Evolutionary conservation across 2,888 invertebrate species (phyloP).

Genomic region (Pedicia rivosa): DNA sequence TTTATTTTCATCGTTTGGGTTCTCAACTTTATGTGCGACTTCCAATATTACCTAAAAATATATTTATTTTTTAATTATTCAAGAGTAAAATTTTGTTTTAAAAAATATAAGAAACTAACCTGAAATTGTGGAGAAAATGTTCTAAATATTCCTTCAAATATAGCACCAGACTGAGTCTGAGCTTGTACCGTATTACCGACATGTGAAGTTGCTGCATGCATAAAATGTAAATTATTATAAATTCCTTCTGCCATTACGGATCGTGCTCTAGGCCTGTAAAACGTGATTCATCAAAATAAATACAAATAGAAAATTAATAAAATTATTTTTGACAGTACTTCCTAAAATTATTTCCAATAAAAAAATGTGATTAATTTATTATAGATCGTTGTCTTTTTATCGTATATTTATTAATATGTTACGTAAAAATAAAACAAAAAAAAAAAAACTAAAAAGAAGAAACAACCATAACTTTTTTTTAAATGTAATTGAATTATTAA

Average conservation of each 20-base stretch:
- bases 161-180: slow-evolving; percentile 64
- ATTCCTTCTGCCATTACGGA: slow-evolving; percentile 65
- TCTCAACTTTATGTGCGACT: slow-evolving; percentile 51
- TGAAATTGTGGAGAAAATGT: slow-evolving; percentile 83
- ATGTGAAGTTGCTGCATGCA: slow-evolving; percentile 75
- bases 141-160: slow-evolving; percentile 80
- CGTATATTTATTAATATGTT: too few relatives aligned
- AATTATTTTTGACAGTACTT: too few relatives aligned
- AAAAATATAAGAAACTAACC: slow-evolving; percentile 29
- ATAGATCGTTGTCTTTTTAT: too few relatives aligned
- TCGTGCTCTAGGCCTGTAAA: slow-evolving; percentile 36
- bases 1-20: slow-evolving; percentile 19
- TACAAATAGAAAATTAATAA: too few relatives aligned
- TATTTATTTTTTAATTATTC: not conserved
- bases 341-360: too few relatives aligned
- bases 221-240: slow-evolving; percentile 77
- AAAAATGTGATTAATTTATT: too few relatives aligned
- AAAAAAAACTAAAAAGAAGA: too few relatives aligned
- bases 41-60: slow-evolving; percentile 52
- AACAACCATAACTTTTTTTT: too few relatives aligned
- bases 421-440: too few relatives aligned
- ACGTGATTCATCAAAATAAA: too few relatives aligned
- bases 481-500: too few relatives aligned
- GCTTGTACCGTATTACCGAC: slow-evolving; percentile 72
- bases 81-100: too few relatives aligned